Base-by-base conservation (phyloP, 2,797 vertebrate species). In the Lacerta viridis region DNA sequence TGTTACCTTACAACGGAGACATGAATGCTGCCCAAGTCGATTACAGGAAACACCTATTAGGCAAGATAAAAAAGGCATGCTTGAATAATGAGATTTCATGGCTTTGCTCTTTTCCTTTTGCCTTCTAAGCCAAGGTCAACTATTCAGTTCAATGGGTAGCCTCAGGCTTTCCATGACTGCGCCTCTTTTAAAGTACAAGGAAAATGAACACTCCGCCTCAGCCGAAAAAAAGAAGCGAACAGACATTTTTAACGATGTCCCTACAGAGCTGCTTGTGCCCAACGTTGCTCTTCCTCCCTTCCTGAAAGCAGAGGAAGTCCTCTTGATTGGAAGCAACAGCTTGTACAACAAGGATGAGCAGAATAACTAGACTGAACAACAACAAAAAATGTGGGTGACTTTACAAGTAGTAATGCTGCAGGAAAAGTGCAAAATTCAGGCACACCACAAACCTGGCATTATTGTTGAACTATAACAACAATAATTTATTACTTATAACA, bases 1-100 rank as follows among this genome's bases (percentile, higher is more conserved):
- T 90, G 93, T 96, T 95, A 99, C 99, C 98, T 99, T 99, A 94
- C 99, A 99, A 15, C 99, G 98, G 50, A 99, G 97, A 93, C 99
- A 99, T 0, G 99, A 99, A 92, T 99, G 98, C 87, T 99, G 99
- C 27, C 99, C 99, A 23, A 99, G 97, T 84, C 99, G 98, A 92
- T 99, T 99, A 91, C 99, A 99, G 72, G 99, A 99, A 91, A 99
- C 97, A 93, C 99, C 99, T 99, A 88, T 77, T 87, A 91, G 72
- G 87, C 33, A 94, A 94, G 87, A 90, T n/a, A 64, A 8, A 83
- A 23, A 89, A 90, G 90, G 61, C 6, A 76, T 13, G 50, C 84
- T n/a, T 87, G 80, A 81, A 87, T 85, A 87, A 90, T 80, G 83
- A 85, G 46, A 88, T 80, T 78, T 55, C 64, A 29, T 76, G 20